phyloP scores from a whole-genome alignment of 2,797 vertebrate genomes.

The Sebastes wilsoni region DNA sequence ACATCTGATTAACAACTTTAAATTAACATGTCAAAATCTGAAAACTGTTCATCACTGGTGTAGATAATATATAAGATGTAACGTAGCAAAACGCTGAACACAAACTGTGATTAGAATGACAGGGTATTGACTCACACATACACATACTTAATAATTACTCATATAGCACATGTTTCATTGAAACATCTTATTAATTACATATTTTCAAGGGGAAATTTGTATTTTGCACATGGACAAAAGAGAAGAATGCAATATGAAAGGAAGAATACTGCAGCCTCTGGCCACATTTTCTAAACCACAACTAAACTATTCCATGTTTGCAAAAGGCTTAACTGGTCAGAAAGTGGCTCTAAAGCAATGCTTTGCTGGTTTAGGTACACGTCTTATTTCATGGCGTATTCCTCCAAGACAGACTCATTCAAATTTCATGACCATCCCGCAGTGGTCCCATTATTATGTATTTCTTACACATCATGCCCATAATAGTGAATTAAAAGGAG shows the following conservation, averaged over 20 bases:
- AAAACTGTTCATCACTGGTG: slow-evolving; percentile 71
- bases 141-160: neutral
- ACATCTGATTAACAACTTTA: slow-evolving; percentile 86
- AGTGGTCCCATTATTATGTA: slow-evolving; percentile 76
- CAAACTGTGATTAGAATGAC: slow-evolving; percentile 39
- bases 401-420: slow-evolving; percentile 71
- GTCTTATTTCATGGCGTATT: slow-evolving; percentile 67
- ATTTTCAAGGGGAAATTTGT: neutral
- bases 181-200: neutral
- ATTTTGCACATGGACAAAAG: neutral
- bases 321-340: slow-evolving; percentile 29
- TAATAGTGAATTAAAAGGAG: slow-evolving; percentile 73
- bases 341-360: slow-evolving; percentile 32
- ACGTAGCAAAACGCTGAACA: slow-evolving; percentile 39
- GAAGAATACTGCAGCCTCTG: neutral
- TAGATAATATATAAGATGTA: slow-evolving; percentile 33
- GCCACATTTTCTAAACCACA: slow-evolving; percentile 1
- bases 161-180: neutral
- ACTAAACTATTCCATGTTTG: slow-evolving; percentile 26
- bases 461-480: slow-evolving; percentile 72
- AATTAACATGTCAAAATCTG: slow-evolving; percentile 83
- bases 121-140: slow-evolving; percentile 9
- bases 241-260: neutral
- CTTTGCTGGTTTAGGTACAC: slow-evolving; percentile 52
- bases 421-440: slow-evolving; percentile 78